Evolutionary conservation across 2,888 invertebrate species (phyloP).

Genomic region (Netelia virgata): DNA sequence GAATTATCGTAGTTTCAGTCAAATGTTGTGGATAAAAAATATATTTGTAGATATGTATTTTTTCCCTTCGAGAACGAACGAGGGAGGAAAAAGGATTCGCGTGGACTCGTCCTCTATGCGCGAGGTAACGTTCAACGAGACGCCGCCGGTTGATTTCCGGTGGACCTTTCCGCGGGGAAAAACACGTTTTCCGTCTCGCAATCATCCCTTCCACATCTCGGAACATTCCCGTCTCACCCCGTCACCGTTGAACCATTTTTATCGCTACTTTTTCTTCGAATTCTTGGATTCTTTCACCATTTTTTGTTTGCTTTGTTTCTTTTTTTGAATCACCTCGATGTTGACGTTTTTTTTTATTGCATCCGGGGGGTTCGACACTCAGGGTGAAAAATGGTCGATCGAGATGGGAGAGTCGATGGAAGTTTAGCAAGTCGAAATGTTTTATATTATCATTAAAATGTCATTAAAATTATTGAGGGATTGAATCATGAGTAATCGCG

Average conservation of each 20-base stretch:
- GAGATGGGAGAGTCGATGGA: constrained; percentile 6
- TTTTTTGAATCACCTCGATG: not conserved
- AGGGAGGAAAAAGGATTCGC: constrained; percentile 1
- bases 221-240: not conserved
- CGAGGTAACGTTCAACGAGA: constrained; percentile 13
- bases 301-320: not conserved
- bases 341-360: not conserved
- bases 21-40: no score
- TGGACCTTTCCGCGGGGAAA: constrained; percentile 40
- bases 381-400: constrained; percentile 5
- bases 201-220: not conserved
- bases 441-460: no score
- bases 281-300: not conserved
- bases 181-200: constrained; percentile 37
- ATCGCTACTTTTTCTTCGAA: not conserved
- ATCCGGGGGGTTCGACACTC: constrained; percentile 10
- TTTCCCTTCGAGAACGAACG: not conserved
- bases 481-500: no score
- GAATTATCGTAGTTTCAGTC: no score
- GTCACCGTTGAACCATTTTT: constrained; percentile 19
- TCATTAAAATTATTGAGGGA: no score
- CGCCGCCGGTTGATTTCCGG: constrained; percentile 49
- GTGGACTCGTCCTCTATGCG: constrained; percentile 8
- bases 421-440: not conserved
- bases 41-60: not conserved